These are phyloP conservation scores for Philopedon plagiatum DNA, from an alignment of 2,888 invertebrate species.

Conservation along the genomic window DNA sequence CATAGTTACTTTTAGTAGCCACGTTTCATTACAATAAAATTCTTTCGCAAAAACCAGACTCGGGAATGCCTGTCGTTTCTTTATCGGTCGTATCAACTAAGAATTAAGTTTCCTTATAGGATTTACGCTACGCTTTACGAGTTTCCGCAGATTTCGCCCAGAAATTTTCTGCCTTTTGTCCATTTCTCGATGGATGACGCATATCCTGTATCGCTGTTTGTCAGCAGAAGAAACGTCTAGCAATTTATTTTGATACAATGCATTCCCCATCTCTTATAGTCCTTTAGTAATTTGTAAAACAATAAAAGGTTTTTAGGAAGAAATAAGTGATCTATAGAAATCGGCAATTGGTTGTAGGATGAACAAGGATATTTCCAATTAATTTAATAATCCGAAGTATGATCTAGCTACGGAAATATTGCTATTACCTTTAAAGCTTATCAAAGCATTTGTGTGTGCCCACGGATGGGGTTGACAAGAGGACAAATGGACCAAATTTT, in stretches of 20 bases:
- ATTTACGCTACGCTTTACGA: slow-evolving; percentile 27
- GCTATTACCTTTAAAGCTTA: too few relatives aligned
- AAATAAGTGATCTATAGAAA: background rate
- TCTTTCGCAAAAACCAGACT: slow-evolving; percentile 13
- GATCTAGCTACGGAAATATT: too few relatives aligned
- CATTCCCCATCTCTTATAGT: slow-evolving; percentile 23
- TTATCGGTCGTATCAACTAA: slow-evolving; percentile 32
- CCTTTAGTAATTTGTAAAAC: slow-evolving; percentile 22
- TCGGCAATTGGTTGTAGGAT: too few relatives aligned
- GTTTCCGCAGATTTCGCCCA: slow-evolving; percentile 37
- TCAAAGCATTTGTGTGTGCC: too few relatives aligned
- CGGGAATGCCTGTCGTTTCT: slow-evolving; percentile 16
- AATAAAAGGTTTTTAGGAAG: slow-evolving; percentile 1
- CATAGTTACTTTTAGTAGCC: slow-evolving; percentile 25
- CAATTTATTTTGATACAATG: slow-evolving; percentile 28
- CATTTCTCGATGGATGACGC: slow-evolving; percentile 31
- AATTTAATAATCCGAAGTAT: too few relatives aligned
- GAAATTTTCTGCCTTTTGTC: slow-evolving; percentile 30
- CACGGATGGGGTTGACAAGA: too few relatives aligned
- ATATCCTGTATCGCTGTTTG: slow-evolving; percentile 32
- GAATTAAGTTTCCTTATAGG: slow-evolving; percentile 41
- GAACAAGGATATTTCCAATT: too few relatives aligned
- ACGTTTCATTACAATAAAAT: slow-evolving; percentile 21
- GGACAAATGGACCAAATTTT: too few relatives aligned
- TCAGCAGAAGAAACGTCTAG: slow-evolving; percentile 40